These are phyloP conservation scores for Natrix natrix DNA, from an alignment of 2,797 vertebrate species.

Conservation along the genomic window DNA sequence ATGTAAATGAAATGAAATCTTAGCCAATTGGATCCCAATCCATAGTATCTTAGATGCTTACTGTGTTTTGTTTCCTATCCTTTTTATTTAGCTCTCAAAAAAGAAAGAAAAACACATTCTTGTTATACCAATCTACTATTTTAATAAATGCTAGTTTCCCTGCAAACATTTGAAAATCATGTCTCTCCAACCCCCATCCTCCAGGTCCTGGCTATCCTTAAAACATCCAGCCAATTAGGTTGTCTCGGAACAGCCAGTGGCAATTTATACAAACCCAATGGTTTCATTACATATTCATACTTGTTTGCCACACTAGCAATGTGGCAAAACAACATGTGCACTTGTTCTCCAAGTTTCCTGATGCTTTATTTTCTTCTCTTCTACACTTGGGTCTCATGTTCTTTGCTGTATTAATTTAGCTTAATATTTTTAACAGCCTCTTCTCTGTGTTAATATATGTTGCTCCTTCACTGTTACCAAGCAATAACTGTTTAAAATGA, in stretches of 20 bases:
- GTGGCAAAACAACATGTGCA: constrained; percentile 44
- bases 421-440: neutral
- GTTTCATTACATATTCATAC: constrained; percentile 44
- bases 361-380: constrained; percentile 42
- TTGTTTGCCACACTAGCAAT: constrained; percentile 41
- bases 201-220: neutral
- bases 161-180: neutral
- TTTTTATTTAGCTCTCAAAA: neutral
- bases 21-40: neutral
- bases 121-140: neutral
- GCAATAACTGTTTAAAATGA: neutral
- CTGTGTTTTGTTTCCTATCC: neutral
- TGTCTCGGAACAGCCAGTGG: constrained; percentile 17
- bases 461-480: neutral
- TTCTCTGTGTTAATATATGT: neutral
- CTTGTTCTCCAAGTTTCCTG: constrained; percentile 34
- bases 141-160: neutral
- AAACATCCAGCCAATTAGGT: constrained; percentile 22
- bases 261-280: constrained; percentile 9
- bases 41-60: neutral
- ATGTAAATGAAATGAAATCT: neutral
- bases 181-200: neutral
- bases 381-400: constrained; percentile 21
- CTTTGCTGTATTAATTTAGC: neutral
- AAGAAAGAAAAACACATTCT: constrained; percentile 9